phyloP scores from a whole-genome alignment of 2,888 invertebrate genomes.

The Schrankia costaestrigalis region DNA sequence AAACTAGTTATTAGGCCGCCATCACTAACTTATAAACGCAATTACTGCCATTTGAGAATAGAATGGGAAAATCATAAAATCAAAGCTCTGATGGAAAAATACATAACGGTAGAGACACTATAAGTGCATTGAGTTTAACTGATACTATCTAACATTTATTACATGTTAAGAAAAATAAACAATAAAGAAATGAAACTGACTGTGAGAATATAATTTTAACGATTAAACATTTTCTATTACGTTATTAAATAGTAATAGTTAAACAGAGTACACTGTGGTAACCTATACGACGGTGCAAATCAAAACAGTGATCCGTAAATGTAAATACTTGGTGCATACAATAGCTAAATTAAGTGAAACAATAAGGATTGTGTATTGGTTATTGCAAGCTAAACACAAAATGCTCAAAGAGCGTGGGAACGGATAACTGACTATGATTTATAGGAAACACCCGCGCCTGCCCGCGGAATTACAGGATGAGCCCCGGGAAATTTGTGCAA shows the following conservation, averaged over 20 bases:
- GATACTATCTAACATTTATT: constrained; percentile 25
- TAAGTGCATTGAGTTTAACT: constrained; percentile 19
- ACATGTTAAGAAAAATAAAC: constrained; percentile 22
- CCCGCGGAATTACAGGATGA: constrained; percentile 51
- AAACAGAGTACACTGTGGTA: constrained; percentile 17
- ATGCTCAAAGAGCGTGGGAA: constrained; percentile 72
- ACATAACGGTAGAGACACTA: constrained; percentile 21
- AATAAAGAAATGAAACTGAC: constrained; percentile 25
- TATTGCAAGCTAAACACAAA: constrained; percentile 68
- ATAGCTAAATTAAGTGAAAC: constrained; percentile 77
- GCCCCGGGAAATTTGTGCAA: constrained; percentile 50
- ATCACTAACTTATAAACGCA: constrained; percentile 49
- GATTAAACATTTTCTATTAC: constrained; percentile 21
- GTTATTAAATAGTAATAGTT: constrained; percentile 11
- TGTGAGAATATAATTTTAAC: constrained; percentile 24
- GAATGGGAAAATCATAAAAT: constrained; percentile 43
- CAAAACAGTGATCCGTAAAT: constrained; percentile 56
- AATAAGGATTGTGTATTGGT: constrained; percentile 76
- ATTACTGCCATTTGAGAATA: constrained; percentile 44
- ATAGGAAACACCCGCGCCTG: constrained; percentile 56
- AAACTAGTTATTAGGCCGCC: constrained; percentile 55
- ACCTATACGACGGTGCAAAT: constrained; percentile 31
- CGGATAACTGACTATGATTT: constrained; percentile 56
- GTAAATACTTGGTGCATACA: constrained; percentile 71
- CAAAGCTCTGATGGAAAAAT: constrained; percentile 17